phyloP scores from a whole-genome alignment of 2,113 vertebrate species.

The Podarcis muralis region DNA sequence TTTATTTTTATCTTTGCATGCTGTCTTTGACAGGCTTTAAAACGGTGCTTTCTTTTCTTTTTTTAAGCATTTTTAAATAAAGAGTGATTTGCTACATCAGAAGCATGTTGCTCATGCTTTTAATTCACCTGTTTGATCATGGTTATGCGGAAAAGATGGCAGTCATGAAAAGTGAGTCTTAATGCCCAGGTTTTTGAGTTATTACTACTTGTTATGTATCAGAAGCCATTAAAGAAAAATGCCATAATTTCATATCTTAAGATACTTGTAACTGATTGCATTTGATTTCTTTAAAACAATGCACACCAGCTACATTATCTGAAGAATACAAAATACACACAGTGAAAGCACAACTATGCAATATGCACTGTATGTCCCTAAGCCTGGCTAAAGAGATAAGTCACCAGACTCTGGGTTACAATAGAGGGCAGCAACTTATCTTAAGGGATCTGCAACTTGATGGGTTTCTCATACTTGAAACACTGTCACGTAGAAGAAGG shows the following conservation, averaged over 20 bases:
- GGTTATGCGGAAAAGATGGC: slow-evolving; percentile 47
- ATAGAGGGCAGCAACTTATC: background rate
- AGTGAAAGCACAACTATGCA: background rate
- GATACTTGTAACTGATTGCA: background rate
- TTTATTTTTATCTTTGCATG: slow-evolving; percentile 79
- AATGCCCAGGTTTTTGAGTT: slow-evolving; percentile 9
- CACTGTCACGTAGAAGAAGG: background rate
- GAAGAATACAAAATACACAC: slow-evolving; percentile 14
- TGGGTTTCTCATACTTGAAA: background rate
- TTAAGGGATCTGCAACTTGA: background rate
- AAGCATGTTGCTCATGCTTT: slow-evolving; percentile 61
- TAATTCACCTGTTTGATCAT: slow-evolving; percentile 59
- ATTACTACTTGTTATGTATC: slow-evolving; percentile 30
- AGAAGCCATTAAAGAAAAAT: slow-evolving; percentile 4
- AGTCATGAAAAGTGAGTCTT: slow-evolving; percentile 20
- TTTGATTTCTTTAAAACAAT: background rate
- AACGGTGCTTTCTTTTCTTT: slow-evolving; percentile 64
- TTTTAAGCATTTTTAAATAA: slow-evolving; percentile 73
- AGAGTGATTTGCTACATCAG: slow-evolving; percentile 75
- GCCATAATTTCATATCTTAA: slow-evolving; percentile 13
- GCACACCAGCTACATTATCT: background rate
- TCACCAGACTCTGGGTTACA: background rate
- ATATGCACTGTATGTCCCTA: background rate
- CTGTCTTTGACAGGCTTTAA: slow-evolving; percentile 77
- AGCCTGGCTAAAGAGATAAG: background rate